Evolutionary conservation across 2,888 invertebrate genomes (phyloP).

Genomic region (Nowickia ferox): DNA sequence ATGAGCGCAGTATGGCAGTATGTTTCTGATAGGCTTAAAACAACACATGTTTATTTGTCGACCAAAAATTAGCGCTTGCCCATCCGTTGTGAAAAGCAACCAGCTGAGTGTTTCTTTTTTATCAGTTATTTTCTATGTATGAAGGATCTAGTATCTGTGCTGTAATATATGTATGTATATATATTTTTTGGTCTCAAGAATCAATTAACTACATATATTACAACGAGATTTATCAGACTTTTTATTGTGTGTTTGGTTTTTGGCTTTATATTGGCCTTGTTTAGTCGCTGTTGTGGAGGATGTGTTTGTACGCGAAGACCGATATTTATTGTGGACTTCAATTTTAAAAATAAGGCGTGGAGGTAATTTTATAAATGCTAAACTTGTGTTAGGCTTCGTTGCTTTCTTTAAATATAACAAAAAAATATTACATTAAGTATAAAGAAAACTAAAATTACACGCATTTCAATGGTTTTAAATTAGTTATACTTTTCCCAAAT

Average conservation of each 20-base stretch:
- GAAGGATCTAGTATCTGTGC: background rate
- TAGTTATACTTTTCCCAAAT: too few relatives aligned
- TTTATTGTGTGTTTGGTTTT: constrained; percentile 70
- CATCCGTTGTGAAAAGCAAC: constrained; percentile 16
- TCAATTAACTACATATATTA: constrained; percentile 80
- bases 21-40: too few relatives aligned
- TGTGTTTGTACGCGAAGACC: constrained; percentile 76
- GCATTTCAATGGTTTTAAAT: too few relatives aligned
- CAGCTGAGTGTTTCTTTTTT: constrained; percentile 39
- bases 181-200: constrained; percentile 55
- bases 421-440: constrained; percentile 3
- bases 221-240: constrained; percentile 75
- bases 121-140: constrained; percentile 27
- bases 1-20: too few relatives aligned
- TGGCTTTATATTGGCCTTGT: constrained; percentile 70
- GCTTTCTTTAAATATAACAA: constrained; percentile 45
- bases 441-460: background rate
- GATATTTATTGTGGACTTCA: constrained; percentile 81
- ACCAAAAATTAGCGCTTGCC: background rate
- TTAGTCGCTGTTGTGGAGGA: constrained; percentile 76
- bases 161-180: too few relatives aligned
- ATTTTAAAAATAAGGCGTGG: constrained; percentile 70
- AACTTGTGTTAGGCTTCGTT: background rate
- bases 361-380: constrained; percentile 57
- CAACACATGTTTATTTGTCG: too few relatives aligned